Base-by-base conservation (phyloP, 2,888 invertebrate genomes). In the Lepeophtheirus nordmannii region DNA sequence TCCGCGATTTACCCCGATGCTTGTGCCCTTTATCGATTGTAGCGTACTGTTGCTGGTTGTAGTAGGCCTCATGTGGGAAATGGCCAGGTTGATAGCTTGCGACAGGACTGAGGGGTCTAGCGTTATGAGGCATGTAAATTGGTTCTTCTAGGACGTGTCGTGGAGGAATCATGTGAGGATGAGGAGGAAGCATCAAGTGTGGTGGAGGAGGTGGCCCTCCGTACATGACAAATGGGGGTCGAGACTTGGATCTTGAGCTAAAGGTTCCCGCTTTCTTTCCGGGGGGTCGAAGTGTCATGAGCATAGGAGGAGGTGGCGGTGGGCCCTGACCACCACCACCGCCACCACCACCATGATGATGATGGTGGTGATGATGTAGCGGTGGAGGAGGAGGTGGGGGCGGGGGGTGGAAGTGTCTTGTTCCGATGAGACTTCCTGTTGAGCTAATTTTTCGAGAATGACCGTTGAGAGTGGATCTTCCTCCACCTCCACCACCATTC, bases 401-500 rank as follows among this genome's bases (percentile, higher is more conserved):
- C 8, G 56, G 53, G 60, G 56, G 53, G 8, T 46, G 17, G 53
- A 14, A 78, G 12, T 67, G 68, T 56, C 71, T 69, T 57, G 70
- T 70, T 10, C 70, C 69, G 39, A 70, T 70, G 17, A 71, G 67
- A 39, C 22, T 58, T 62, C 40, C 59, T 20, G 71, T 46, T 10
- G 58, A 41, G 23, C 38, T 30, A n/a, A 62, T 83, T 1, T 81
- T 84, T 69, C 84, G 82, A 80, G 87, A 87, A 46, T 83, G 81
- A 0, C 86, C 53, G 53, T 46, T 38, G 12, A 22, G n/a, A 10
- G 37, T 23, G 61, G n/a, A n/a, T 30, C 37, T 61, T 14, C 61
- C 60, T 20, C 37, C 58, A 20, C 23, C 46, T 7, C 17, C 23
- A 37, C 22, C 56, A 1, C 58, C 58, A 22, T 65, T 58, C 17